phyloP scores from a whole-genome alignment of 2,113 vertebrate genomes.

The Cottus gobio region DNA sequence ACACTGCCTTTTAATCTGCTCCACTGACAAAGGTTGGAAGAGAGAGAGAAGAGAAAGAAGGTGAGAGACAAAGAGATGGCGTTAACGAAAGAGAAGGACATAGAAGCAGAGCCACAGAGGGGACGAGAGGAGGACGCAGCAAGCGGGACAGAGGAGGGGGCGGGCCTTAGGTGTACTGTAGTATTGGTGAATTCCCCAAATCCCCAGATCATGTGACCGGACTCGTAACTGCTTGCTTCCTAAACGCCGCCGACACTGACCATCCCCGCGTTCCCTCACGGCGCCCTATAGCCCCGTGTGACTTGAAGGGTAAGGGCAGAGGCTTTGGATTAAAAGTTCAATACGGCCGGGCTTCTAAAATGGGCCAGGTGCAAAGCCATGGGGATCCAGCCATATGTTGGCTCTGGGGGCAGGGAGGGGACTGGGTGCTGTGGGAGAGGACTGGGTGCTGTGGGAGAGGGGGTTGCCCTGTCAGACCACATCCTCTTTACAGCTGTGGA shows the following conservation, averaged over 20 bases:
- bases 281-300: conserved; percentile 3
- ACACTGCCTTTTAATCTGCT: conserved; percentile 78
- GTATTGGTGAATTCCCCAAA: background rate
- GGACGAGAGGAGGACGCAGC: background rate
- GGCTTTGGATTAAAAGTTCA: conserved; percentile 63
- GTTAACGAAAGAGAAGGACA: background rate
- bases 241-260: background rate
- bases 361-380: conserved; percentile 22
- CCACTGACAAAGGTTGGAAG: conserved; percentile 56
- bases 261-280: background rate
- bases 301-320: background rate
- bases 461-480: conserved; percentile 15
- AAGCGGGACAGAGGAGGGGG: conserved; percentile 4
- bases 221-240: background rate
- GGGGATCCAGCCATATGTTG: conserved; percentile 65
- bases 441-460: background rate
- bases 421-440: background rate
- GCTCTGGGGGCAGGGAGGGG: background rate
- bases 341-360: conserved; percentile 45
- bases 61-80: background rate
- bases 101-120: background rate
- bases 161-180: conserved; percentile 13
- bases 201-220: background rate
- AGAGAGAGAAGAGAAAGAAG: conserved; percentile 16
- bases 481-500: conserved; percentile 24